Conservation (phyloP, 2,113 vertebrate species). For the Pagrus major region DNA sequence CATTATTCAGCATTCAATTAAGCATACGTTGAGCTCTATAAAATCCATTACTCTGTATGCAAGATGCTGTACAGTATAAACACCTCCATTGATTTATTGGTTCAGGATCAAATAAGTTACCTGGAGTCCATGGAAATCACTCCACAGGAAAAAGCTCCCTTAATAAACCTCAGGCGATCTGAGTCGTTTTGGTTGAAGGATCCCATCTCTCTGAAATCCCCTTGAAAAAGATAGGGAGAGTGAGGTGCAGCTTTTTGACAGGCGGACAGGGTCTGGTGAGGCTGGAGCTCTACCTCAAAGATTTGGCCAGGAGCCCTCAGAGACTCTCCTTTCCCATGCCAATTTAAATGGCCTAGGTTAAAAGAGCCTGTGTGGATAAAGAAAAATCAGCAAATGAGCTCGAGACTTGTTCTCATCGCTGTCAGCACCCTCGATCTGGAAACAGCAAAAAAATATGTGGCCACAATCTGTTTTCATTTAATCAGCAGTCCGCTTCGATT, state of each 20-base stretch:
- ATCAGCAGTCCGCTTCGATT: conserved; percentile 67
- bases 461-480: conserved; percentile 63
- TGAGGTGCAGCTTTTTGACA: conserved; percentile 67
- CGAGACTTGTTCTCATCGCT: conserved; percentile 7
- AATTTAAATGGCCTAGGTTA: conserved; percentile 60
- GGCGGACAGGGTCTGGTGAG: conserved; percentile 55
- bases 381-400: conserved; percentile 49
- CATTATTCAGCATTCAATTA: not conserved
- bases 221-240: conserved; percentile 24
- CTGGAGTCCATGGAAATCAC: conserved; percentile 29
- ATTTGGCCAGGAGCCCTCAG: conserved; percentile 48
- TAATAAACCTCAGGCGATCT: conserved; percentile 50
- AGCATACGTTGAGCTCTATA: not conserved
- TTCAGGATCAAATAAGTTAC: conserved; percentile 25
- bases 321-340: conserved; percentile 48
- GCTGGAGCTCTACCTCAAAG: conserved; percentile 53
- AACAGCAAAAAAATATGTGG: conserved; percentile 17
- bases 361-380: conserved; percentile 31
- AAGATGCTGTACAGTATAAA: not conserved
- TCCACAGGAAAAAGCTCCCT: conserved; percentile 7
- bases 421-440: conserved; percentile 18
- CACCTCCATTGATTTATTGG: not conserved
- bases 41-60: not conserved
- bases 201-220: conserved; percentile 52
- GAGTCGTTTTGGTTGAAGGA: conserved; percentile 62